phyloP scores from a whole-genome alignment of 92 coral and sea anemone species.

The Porites rus region DNA sequence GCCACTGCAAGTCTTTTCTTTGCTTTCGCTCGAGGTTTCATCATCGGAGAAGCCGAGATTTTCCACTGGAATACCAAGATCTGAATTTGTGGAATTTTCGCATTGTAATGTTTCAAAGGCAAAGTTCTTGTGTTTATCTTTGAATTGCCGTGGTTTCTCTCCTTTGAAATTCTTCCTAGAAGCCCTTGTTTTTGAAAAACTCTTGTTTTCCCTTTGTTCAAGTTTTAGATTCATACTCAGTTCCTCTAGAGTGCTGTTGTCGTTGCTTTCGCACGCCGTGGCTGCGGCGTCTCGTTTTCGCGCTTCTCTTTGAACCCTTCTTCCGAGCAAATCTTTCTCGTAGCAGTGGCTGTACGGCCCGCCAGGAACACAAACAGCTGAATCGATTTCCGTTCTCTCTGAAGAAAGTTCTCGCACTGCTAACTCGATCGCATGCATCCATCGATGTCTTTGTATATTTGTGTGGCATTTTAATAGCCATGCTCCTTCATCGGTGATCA shows the following conservation, averaged over 20 bases:
- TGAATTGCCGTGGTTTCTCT: not conserved
- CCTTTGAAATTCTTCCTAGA: not conserved
- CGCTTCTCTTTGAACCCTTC: slow-evolving; percentile 30
- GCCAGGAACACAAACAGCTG: not conserved
- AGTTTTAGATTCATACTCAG: not conserved
- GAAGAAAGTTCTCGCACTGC: slow-evolving; percentile 62
- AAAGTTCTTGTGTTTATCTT: not conserved
- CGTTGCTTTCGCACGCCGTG: slow-evolving; percentile 2
- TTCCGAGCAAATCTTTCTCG: slow-evolving; percentile 30
- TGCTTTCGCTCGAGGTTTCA: slow-evolving; percentile 33
- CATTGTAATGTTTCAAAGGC: slow-evolving; percentile 7
- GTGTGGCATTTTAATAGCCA: slow-evolving; percentile 80
- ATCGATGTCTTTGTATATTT: slow-evolving; percentile 88
- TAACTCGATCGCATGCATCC: slow-evolving; percentile 87
- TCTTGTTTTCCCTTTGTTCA: not conserved
- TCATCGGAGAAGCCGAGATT: slow-evolving; percentile 81
- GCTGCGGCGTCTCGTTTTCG: slow-evolving; percentile 19
- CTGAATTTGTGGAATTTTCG: not conserved
- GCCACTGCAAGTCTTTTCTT: not conserved
- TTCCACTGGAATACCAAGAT: slow-evolving; percentile 14
- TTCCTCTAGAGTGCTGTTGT: slow-evolving; percentile 6
- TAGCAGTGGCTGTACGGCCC: not conserved
- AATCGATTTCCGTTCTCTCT: slow-evolving; percentile 38
- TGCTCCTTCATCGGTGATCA: slow-evolving; percentile 63
- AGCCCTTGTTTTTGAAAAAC: not conserved